These are phyloP conservation scores for Eudyptes chrysolophus DNA, from an alignment of 2,113 vertebrate genomes.

Conservation along the genomic window DNA sequence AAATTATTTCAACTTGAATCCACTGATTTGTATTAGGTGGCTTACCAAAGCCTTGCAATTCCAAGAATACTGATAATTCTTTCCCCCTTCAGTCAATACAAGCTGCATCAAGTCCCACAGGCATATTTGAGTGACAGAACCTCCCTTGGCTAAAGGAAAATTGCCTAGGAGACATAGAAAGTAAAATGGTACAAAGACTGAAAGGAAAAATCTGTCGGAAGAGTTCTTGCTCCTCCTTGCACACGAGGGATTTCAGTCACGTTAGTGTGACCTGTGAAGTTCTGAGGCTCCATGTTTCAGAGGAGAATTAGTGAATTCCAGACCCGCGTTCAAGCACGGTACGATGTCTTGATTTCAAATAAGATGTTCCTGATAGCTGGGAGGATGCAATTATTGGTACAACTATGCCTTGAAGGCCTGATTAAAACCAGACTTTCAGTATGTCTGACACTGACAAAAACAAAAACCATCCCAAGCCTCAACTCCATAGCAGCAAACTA, in stretches of 20 bases:
- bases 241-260: fast-evolving
- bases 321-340: fast-evolving
- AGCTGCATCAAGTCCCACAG: neutral
- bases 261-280: neutral
- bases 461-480: neutral
- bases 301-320: neutral
- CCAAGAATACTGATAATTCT: neutral
- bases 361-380: neutral
- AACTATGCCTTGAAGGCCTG: neutral
- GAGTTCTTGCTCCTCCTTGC: neutral
- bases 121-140: neutral
- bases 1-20: neutral
- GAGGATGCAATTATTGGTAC: neutral
- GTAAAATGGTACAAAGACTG: neutral
- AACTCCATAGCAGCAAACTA: neutral
- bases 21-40: neutral
- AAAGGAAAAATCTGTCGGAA: neutral
- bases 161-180: neutral
- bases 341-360: neutral
- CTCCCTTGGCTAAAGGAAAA: neutral
- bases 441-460: neutral
- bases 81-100: neutral
- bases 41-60: neutral
- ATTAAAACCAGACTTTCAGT: neutral
- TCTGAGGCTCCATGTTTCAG: neutral